Evolutionary conservation across 1,140 invertebrate genomes (phyloP).

Genomic region (Teleopsis dalmanni): DNA sequence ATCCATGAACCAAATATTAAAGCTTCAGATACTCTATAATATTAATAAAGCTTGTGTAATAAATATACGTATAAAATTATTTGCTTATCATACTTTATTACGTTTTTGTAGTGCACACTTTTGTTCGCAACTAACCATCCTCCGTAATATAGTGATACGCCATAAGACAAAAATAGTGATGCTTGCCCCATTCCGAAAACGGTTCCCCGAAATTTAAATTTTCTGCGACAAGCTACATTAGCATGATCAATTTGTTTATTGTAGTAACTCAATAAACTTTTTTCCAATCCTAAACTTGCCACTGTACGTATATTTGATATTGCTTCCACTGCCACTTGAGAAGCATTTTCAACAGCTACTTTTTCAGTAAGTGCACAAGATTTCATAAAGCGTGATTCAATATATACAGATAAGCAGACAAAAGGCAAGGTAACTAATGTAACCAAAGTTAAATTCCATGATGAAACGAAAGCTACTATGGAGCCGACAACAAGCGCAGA

Average conservation of each 20-base stretch:
- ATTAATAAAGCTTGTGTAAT: too few relatives aligned
- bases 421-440: conserved; percentile 75
- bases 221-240: conserved; percentile 57
- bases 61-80: too few relatives aligned
- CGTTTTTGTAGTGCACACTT: conserved; percentile 58
- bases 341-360: conserved; percentile 61
- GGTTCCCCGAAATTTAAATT: conserved; percentile 65
- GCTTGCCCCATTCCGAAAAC: conserved; percentile 59
- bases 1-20: conserved; percentile 82
- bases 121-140: conserved; percentile 55
- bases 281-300: conserved; percentile 75
- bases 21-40: conserved; percentile 72
- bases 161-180: conserved; percentile 66
- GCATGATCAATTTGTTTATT: conserved; percentile 54
- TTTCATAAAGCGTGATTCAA: conserved; percentile 62
- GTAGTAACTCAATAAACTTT: conserved; percentile 66
- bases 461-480: conserved; percentile 68
- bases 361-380: conserved; percentile 57
- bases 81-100: conserved; percentile 66
- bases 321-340: conserved; percentile 79
- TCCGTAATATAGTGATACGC: conserved; percentile 61
- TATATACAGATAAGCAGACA: conserved; percentile 59
- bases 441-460: conserved; percentile 83
- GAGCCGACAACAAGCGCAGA: conserved; percentile 66
- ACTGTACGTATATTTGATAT: conserved; percentile 77